phyloP scores from a whole-genome alignment of 2,113 vertebrate genomes.

The Menidia beryllina region DNA sequence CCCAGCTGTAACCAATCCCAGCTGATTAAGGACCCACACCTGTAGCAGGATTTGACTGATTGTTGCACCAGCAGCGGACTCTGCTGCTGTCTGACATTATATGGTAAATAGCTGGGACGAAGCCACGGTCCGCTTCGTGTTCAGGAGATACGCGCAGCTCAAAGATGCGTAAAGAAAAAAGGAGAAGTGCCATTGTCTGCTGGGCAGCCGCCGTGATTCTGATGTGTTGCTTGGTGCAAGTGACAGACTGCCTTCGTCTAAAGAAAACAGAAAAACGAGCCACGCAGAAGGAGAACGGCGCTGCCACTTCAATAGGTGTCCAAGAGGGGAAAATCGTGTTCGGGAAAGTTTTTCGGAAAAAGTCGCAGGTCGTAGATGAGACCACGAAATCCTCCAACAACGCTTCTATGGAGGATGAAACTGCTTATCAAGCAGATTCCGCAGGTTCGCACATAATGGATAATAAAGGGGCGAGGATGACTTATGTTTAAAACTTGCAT shows the following conservation, averaged over 20 bases:
- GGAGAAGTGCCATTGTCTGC: not conserved
- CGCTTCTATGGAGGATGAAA: slow-evolving; percentile 18
- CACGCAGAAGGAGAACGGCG: not conserved
- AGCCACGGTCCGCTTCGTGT: rapidly evolving
- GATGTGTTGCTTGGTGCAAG: slow-evolving; percentile 13
- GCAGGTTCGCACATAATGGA: slow-evolving; percentile 14
- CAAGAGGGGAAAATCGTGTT: slow-evolving; percentile 59
- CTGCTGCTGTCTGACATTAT: not conserved
- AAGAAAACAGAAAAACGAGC: slow-evolving; percentile 28
- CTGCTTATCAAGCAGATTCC: slow-evolving; percentile 58
- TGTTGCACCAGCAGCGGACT: not conserved
- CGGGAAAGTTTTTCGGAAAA: slow-evolving; percentile 14
- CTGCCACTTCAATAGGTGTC: not conserved
- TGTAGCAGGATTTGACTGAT: slow-evolving; percentile 34
- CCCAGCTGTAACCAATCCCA: slow-evolving; percentile 34
- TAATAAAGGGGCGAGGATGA: not conserved
- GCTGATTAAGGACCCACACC: not conserved
- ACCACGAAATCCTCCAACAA: slow-evolving; percentile 10
- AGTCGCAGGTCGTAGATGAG: not conserved
- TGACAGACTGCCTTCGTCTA: slow-evolving; percentile 24
- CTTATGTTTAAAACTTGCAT: no score
- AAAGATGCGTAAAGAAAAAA: slow-evolving; percentile 13
- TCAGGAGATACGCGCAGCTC: not conserved
- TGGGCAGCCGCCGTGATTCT: slow-evolving; percentile 28
- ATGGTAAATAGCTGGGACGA: slow-evolving; percentile 1